These are phyloP conservation scores for Calyptomena viridis DNA, from an alignment of 2,113 vertebrate species.

Conservation along the genomic window DNA sequence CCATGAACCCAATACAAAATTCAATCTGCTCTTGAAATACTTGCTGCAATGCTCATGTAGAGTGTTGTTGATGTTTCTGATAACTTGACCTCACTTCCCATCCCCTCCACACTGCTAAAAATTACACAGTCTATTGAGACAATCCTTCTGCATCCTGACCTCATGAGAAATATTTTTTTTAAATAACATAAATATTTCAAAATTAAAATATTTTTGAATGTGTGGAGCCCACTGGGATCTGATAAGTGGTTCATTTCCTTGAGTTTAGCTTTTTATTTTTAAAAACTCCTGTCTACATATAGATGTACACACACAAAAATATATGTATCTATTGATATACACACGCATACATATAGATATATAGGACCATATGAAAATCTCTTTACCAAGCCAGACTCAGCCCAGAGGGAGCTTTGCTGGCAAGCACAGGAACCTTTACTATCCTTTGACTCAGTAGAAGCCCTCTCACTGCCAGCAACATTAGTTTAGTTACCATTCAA, in stretches of 20 bases:
- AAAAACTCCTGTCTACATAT: not conserved
- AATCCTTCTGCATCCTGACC: not conserved
- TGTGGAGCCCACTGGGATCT: not conserved
- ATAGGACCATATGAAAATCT: not conserved
- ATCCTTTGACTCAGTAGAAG: not conserved
- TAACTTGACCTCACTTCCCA: not conserved
- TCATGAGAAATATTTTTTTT: not conserved
- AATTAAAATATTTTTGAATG: not conserved
- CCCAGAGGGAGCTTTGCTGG: not conserved
- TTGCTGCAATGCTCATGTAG: rapidly evolving
- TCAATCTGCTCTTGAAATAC: not conserved
- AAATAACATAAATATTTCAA: not conserved
- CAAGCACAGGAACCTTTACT: not conserved
- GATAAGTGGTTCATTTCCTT: not conserved
- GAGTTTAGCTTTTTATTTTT: not conserved
- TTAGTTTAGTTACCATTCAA: not conserved
- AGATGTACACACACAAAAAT: not conserved
- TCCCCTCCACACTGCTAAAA: not conserved
- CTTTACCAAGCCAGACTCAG: not conserved
- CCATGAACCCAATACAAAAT: not conserved
- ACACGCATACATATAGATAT: not conserved
- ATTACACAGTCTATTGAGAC: not conserved
- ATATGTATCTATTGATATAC: no score
- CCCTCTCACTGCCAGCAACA: not conserved
- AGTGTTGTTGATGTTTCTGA: not conserved